Conservation (phyloP, 2,888 invertebrate genomes). For the Athalia rosae region DNA sequence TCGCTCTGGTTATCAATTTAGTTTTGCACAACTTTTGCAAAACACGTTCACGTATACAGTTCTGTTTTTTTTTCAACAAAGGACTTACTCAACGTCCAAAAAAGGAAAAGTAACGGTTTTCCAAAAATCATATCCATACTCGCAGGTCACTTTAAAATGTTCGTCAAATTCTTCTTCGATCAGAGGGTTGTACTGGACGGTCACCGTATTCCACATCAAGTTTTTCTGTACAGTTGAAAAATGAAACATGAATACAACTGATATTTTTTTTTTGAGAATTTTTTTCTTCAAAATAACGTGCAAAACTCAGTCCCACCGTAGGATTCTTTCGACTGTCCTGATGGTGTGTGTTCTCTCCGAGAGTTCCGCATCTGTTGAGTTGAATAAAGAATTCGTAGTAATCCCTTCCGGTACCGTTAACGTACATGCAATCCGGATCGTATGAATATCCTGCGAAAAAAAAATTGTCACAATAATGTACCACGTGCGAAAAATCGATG, state of each 20-base stretch:
- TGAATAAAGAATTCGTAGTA: slow-evolving; percentile 96
- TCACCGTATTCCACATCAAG: slow-evolving; percentile 97
- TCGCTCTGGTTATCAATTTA: not conserved
- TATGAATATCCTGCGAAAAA: slow-evolving; percentile 86
- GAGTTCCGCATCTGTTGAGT: slow-evolving; percentile 92
- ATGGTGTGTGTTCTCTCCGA: slow-evolving; percentile 90
- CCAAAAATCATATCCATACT: slow-evolving; percentile 97
- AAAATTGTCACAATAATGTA: not conserved
- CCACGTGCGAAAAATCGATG: not conserved
- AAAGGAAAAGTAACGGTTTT: slow-evolving; percentile 97
- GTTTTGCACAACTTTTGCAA: not conserved
- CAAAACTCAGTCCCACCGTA: slow-evolving; percentile 78
- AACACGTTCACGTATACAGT: not conserved
- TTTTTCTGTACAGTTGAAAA: slow-evolving; percentile 81
- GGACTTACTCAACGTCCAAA: slow-evolving; percentile 93
- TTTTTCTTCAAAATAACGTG: not conserved
- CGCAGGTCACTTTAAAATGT: slow-evolving; percentile 96
- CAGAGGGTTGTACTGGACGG: slow-evolving; percentile 93
- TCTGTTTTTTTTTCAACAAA: not conserved
- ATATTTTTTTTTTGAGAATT: not conserved
- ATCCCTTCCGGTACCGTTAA: slow-evolving; percentile 93
- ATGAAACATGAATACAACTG: not conserved
- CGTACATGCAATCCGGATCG: slow-evolving; percentile 95
- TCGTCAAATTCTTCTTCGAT: slow-evolving; percentile 96
- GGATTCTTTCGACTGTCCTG: slow-evolving; percentile 91